phyloP scores from a whole-genome alignment of 2,113 vertebrate genomes.

The Drymodes brunneopygia region DNA sequence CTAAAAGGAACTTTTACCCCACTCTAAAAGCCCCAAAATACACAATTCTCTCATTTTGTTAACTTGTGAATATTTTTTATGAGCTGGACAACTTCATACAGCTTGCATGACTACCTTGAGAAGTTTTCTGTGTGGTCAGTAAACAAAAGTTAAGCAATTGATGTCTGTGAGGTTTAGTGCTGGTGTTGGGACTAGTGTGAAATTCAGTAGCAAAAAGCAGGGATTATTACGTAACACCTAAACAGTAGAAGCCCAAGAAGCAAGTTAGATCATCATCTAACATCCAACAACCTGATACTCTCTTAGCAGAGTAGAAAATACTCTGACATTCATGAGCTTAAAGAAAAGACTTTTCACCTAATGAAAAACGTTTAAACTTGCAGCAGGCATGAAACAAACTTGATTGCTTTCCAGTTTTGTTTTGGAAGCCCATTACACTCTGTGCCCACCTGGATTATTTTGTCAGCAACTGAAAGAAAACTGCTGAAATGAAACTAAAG shows the following conservation, averaged over 20 bases:
- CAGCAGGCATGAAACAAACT: constrained; percentile 35
- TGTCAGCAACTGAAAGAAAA: constrained; percentile 53
- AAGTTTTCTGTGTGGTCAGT: constrained; percentile 24
- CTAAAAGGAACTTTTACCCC: not conserved
- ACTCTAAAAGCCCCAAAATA: not conserved
- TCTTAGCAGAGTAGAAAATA: constrained; percentile 44
- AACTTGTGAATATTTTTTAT: not conserved
- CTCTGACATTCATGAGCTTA: constrained; percentile 19
- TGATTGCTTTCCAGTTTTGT: constrained; percentile 50
- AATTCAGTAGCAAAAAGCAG: not conserved
- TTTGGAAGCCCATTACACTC: not conserved
- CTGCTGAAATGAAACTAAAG: not conserved
- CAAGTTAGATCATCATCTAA: constrained; percentile 41
- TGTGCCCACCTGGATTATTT: constrained; percentile 35
- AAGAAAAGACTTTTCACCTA: constrained; percentile 45
- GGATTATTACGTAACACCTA: not conserved
- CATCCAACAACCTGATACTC: constrained; percentile 38
- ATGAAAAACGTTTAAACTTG: constrained; percentile 59
- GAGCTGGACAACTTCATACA: not conserved
- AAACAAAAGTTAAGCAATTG: not conserved
- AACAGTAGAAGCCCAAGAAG: constrained; percentile 2
- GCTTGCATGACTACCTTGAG: not conserved
- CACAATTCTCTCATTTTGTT: not conserved
- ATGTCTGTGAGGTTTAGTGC: not conserved
- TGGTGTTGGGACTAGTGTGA: not conserved